Evolutionary conservation across 2,797 vertebrate species (phyloP), one percentile per base, ranked within the genome.

Genomic region (Sphaeramia orbicularis): DNA sequence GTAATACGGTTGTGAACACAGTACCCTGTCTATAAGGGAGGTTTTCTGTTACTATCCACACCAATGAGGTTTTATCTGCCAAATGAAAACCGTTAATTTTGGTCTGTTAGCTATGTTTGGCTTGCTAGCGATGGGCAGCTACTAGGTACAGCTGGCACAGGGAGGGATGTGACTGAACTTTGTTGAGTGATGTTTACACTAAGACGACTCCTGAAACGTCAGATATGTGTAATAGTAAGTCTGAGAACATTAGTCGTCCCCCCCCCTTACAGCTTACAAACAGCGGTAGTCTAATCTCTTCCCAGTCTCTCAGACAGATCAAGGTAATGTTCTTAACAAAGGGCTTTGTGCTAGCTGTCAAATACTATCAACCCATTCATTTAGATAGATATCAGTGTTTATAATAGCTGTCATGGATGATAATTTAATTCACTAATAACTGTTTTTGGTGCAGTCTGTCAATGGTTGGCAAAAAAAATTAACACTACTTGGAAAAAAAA

Each of bases 251-350:
- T 82, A 81, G 57, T 16, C n/a, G n/a, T n/a, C n/a, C 37, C 44
- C 50, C 19, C 21, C n/a, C 40, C 27, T 4, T 5, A 9, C 54
- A 58, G 59, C 71, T 44, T 54, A 74, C 61, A 74, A 57, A 79
- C 15, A 45, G 55, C 54, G 67, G 75, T 71, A 16, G 74, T 54
- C 43, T 84, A 71, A 86, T 80, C 81, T 78, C 52, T 8, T 62
- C 74, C 42, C 60, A 64, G 71, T 71, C 84, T 70, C 69, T 83
- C 74, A 81, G 84, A 89, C 81, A 68, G 80, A 87, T 86, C 85
- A 78, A 80, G 87, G 83, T 90, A 87, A 91, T 86, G 86, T 86
- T 76, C 86, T 90, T 85, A 91, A 92, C 91, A 92, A 91, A 89
- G 81, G 90, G 84, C 85, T 89, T 89, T 90, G 86, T 89, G 81